Percentiles rank a stretch among this genome's conserved stretches.
These are phyloP conservation scores for Myathropa florea DNA, from an alignment of 2,888 invertebrate genomes.

Conservation along the genomic window DNA sequence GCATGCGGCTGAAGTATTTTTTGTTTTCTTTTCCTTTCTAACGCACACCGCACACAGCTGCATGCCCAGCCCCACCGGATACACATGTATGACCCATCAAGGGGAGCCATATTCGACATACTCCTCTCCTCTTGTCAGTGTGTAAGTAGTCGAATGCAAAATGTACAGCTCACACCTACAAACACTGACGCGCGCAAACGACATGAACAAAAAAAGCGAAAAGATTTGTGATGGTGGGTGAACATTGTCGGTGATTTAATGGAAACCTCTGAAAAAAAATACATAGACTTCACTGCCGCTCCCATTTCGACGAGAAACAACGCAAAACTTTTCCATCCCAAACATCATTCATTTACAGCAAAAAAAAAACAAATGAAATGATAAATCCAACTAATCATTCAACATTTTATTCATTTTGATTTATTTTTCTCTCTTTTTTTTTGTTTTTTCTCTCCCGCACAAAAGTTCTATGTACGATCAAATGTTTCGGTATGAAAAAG, in stretches of 20 bases:
- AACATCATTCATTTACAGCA: too few relatives aligned
- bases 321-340: not conserved
- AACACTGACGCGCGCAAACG: not conserved
- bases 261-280: not conserved
- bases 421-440: not conserved
- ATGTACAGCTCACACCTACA: too few relatives aligned
- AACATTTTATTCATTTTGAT: too few relatives aligned
- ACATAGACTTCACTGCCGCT: not conserved
- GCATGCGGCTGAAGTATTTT: too few relatives aligned
- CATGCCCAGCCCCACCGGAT: too few relatives aligned
- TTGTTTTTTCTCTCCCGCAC: not conserved
- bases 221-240: not conserved
- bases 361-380: not conserved
- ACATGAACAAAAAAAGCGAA: not conserved
- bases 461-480: not conserved
- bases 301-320: not conserved
- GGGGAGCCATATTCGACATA: too few relatives aligned
- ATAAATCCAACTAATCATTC: not conserved
- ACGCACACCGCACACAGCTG: too few relatives aligned
- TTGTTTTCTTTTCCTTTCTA: too few relatives aligned
- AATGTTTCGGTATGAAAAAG: too few relatives aligned
- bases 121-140: too few relatives aligned
- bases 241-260: not conserved
- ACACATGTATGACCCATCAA: too few relatives aligned
- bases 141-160: too few relatives aligned